Evolutionary conservation across 2,113 vertebrate genomes (phyloP).

Genomic region (Myotis davidii): DNA sequence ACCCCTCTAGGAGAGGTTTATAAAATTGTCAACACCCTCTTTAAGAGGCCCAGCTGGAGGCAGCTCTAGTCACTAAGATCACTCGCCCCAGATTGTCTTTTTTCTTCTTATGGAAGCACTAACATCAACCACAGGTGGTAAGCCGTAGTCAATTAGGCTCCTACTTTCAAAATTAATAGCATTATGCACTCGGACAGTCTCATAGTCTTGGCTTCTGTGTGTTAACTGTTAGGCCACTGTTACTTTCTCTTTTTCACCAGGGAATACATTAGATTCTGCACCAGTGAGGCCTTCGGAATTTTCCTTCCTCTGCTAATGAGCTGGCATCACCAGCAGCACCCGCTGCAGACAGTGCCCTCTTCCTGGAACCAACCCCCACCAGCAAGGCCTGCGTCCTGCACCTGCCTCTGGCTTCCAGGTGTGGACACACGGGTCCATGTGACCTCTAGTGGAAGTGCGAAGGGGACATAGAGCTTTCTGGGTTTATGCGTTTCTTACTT

Average conservation of each 20-base stretch:
- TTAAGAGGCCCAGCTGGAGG: slow-evolving; percentile 57
- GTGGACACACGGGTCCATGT: not conserved
- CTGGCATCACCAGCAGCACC: not conserved
- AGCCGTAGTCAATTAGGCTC: slow-evolving; percentile 39
- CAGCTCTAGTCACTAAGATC: not conserved
- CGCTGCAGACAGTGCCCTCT: no score
- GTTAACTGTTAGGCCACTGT: not conserved
- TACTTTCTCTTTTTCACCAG: not conserved
- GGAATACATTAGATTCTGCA: slow-evolving; percentile 32
- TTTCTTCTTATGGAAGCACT: slow-evolving; percentile 39
- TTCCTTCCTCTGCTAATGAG: not conserved
- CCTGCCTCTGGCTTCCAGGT: not conserved
- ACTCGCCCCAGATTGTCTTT: slow-evolving; percentile 19
- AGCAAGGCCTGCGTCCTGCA: not conserved
- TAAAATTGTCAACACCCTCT: slow-evolving; percentile 41
- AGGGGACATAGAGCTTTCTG: not conserved
- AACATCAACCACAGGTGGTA: slow-evolving; percentile 31
- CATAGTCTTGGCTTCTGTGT: not conserved
- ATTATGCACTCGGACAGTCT: slow-evolving; percentile 21
- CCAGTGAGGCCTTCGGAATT: not conserved
- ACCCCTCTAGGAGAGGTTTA: slow-evolving; percentile 42
- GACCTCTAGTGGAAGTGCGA: not conserved
- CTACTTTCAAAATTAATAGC: slow-evolving; percentile 63
- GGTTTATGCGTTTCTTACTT: not conserved
- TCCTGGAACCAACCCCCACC: not conserved